Percentiles rank a stretch among this genome's conserved stretches.
These are phyloP conservation scores for Calephelis nemesis DNA, from an alignment of 1,140 invertebrate species.

Conservation along the genomic window DNA sequence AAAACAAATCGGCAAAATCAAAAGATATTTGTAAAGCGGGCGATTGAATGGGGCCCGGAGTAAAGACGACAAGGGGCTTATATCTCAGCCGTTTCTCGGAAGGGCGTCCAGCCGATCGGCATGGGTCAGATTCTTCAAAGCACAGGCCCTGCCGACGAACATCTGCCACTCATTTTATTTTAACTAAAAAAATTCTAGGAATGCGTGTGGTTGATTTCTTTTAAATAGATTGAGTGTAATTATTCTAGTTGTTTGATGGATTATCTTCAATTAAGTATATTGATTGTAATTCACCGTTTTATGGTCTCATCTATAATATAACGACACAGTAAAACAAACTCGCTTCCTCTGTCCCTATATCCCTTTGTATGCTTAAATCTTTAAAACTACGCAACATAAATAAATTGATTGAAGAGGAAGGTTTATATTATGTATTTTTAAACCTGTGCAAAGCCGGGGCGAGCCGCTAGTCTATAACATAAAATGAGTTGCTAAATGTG, in stretches of 20 bases:
- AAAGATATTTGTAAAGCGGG: conserved; percentile 18
- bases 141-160: conserved; percentile 6
- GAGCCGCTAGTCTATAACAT: too few species aligned
- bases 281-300: too few species aligned
- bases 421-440: too few species aligned
- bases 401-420: too few species aligned
- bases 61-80: conserved; percentile 18
- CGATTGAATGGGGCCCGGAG: conserved; percentile 3
- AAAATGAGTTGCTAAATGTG: too few species aligned
- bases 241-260: not conserved
- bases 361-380: too few species aligned
- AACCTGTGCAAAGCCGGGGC: too few species aligned
- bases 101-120: conserved; percentile 9
- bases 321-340: too few species aligned
- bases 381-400: too few species aligned
- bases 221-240: not conserved
- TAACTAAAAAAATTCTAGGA: conserved; percentile 11
- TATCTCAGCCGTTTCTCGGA: conserved; percentile 14
- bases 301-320: too few species aligned
- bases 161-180: conserved; percentile 17
- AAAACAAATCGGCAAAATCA: conserved; percentile 16
- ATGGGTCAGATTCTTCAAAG: conserved; percentile 19
- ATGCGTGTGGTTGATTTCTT: conserved; percentile 9
- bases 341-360: too few species aligned
- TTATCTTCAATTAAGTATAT: not conserved